A percentile compares a stretch with the other conserved stretches of the same genome.
phyloP scores from a whole-genome alignment of 2,113 vertebrate species.

The Cheirogaleus medius region DNA sequence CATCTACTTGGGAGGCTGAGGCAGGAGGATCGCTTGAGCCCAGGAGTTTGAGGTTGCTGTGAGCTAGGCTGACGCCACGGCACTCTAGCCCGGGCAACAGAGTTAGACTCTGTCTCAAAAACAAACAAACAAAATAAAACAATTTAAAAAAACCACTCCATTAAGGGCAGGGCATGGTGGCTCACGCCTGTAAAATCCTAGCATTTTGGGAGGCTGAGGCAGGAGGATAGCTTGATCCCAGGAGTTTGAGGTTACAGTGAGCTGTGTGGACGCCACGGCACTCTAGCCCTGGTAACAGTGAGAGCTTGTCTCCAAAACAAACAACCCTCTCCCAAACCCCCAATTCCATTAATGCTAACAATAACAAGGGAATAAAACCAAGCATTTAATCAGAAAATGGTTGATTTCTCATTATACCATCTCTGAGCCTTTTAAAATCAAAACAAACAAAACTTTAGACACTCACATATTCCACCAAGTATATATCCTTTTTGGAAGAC shows the following conservation, averaged over 20 bases:
- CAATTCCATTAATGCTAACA: neutral
- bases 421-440: slow-evolving; percentile 16
- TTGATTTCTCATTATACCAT: neutral
- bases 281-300: neutral
- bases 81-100: too few species aligned
- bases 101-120: too few species aligned
- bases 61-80: too few species aligned
- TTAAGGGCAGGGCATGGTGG: neutral
- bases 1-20: too few species aligned
- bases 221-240: neutral
- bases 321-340: neutral
- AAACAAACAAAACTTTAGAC: neutral
- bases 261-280: neutral
- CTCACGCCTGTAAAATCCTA: neutral
- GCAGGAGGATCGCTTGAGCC: too few species aligned
- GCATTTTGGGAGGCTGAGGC: neutral
- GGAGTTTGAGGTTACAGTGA: neutral
- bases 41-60: too few species aligned
- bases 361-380: neutral
- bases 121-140: too few species aligned
- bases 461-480: neutral
- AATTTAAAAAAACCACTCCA: too few species aligned
- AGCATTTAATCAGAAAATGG: neutral
- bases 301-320: neutral
- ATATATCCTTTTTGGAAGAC: neutral